phyloP scores from a whole-genome alignment of 1,140 invertebrate species.

The Zaprionus tsacasi region DNA sequence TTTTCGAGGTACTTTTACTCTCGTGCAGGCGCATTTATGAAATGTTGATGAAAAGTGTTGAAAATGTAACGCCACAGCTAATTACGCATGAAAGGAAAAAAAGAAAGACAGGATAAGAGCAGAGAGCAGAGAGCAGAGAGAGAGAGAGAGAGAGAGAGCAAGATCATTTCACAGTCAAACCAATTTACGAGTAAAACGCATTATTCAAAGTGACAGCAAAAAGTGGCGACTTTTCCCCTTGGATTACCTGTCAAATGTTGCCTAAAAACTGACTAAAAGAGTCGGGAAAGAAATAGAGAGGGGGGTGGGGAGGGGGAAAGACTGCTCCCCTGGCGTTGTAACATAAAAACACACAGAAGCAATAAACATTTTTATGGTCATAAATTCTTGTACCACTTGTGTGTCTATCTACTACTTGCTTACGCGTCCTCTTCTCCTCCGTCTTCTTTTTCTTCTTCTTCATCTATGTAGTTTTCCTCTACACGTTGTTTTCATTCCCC shows the following conservation, averaged over 20 bases:
- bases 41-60: constrained; percentile 60
- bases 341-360: constrained; percentile 61
- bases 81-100: constrained; percentile 50
- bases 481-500: neutral
- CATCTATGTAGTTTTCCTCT: neutral
- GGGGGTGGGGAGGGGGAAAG: too few species aligned
- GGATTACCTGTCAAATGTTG: constrained; percentile 67
- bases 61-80: constrained; percentile 48
- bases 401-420: constrained; percentile 21
- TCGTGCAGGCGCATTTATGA: constrained; percentile 14
- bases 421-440: neutral
- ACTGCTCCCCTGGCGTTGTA: constrained; percentile 2
- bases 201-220: constrained; percentile 75
- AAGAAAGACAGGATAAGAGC: neutral
- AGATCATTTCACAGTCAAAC: constrained; percentile 50
- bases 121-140: too few species aligned
- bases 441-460: constrained; percentile 8
- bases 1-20: too few species aligned
- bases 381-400: constrained; percentile 68
- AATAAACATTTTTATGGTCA: constrained; percentile 81
- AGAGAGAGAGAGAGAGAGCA: neutral
- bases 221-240: constrained; percentile 34
- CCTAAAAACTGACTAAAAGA: constrained; percentile 22
- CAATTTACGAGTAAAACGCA: constrained; percentile 68
- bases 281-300: neutral